Conservation (phyloP, 2,888 invertebrate genomes). For the Oxyteleia sp. region DNA sequence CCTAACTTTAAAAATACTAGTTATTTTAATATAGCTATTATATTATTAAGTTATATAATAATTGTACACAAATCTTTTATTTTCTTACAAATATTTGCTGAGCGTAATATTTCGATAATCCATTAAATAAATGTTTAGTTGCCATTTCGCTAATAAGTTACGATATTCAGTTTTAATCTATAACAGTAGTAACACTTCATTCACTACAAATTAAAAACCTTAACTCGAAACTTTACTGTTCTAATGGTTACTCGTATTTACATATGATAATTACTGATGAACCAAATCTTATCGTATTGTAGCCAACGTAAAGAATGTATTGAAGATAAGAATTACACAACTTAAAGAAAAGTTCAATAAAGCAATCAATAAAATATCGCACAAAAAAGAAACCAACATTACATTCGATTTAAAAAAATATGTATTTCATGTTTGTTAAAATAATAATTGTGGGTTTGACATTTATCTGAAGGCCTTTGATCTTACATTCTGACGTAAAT, state of each 20-base stretch:
- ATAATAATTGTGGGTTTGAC: not conserved
- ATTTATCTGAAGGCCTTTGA: not conserved
- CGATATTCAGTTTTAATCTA: not conserved
- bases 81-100: slow-evolving; percentile 32
- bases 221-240: not conserved
- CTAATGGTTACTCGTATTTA: slow-evolving; percentile 30
- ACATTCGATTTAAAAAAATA: not conserved
- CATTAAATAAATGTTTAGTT: slow-evolving; percentile 30
- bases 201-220: not conserved
- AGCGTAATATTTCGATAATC: slow-evolving; percentile 1
- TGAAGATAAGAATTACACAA: slow-evolving; percentile 36
- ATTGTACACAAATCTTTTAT: too few species aligned
- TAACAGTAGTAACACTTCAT: not conserved
- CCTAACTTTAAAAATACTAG: too few species aligned
- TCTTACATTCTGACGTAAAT: slow-evolving; percentile 33
- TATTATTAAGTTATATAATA: too few species aligned
- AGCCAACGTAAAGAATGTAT: slow-evolving; percentile 2
- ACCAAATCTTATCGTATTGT: slow-evolving; percentile 41
- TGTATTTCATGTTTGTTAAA: too few species aligned
- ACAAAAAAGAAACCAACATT: not conserved
- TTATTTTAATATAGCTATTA: too few species aligned
- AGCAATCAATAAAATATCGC: not conserved
- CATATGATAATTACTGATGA: slow-evolving; percentile 54
- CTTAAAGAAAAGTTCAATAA: too few species aligned
- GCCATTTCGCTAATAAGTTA: slow-evolving; percentile 30